These are phyloP conservation scores for Rissa tridactyla DNA, from an alignment of 2,113 vertebrate genomes.

Conservation along the genomic window DNA sequence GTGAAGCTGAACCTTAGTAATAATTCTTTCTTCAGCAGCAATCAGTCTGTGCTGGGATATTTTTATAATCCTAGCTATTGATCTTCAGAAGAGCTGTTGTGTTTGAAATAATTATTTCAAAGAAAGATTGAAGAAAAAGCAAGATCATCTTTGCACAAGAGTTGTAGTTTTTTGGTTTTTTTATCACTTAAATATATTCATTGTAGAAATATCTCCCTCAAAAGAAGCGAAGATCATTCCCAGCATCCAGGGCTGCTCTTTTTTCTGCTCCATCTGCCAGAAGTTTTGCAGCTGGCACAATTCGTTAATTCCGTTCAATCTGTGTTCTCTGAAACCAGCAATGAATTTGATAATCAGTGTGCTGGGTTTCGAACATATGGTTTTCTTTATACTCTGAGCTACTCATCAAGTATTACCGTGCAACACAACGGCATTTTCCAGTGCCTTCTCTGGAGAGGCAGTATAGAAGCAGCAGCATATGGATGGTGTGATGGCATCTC, in stretches of 20 bases:
- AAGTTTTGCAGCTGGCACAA: constrained; percentile 35
- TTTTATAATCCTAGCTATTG: constrained; percentile 41
- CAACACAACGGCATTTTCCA: background rate
- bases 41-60: background rate
- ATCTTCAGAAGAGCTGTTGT: constrained; percentile 41
- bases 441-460: background rate
- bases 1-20: background rate
- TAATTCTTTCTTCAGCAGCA: constrained; percentile 5
- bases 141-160: background rate
- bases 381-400: background rate
- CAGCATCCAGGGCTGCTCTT: background rate
- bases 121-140: constrained; percentile 12
- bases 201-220: background rate
- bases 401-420: background rate
- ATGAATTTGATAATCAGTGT: background rate
- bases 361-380: background rate
- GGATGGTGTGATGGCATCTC: background rate
- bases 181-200: background rate
- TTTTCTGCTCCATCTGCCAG: constrained; percentile 8
- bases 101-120: constrained; percentile 62
- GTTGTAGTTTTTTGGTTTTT: background rate
- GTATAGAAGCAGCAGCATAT: background rate
- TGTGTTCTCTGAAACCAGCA: constrained; percentile 18
- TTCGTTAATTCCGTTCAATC: constrained; percentile 12
- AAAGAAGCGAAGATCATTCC: background rate